A percentile compares a stretch with the other conserved stretches of the same genome.
phyloP scores from a whole-genome alignment of 1,140 invertebrate species.

The Helicorthomorpha holstii region DNA sequence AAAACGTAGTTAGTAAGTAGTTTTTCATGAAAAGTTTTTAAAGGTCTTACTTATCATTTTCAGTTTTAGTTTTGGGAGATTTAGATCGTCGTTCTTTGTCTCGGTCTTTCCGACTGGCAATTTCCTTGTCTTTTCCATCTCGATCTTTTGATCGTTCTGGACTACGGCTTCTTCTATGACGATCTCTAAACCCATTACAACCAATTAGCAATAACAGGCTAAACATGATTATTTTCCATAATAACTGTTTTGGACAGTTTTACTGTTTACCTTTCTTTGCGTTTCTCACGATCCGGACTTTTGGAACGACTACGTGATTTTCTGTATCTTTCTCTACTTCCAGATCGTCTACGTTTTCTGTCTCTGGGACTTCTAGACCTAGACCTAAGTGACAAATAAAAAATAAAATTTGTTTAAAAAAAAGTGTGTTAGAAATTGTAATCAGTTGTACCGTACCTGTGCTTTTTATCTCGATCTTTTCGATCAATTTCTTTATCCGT shows the following conservation, averaged over 20 bases:
- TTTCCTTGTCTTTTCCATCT: slow-evolving; percentile 28
- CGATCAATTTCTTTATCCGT: background rate
- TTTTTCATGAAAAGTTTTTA: too few relatives aligned
- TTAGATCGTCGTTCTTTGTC: slow-evolving; percentile 1
- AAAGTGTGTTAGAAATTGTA: background rate
- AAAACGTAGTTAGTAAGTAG: too few relatives aligned
- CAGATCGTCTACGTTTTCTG: slow-evolving; percentile 3
- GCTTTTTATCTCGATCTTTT: slow-evolving; percentile 3
- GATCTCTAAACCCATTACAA: slow-evolving; percentile 17
- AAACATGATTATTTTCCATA: background rate
- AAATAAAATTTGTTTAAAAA: background rate
- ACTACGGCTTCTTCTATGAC: slow-evolving; percentile 15
- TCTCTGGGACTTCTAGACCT: slow-evolving; percentile 9
- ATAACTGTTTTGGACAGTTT: background rate
- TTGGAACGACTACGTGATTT: background rate
- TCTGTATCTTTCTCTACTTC: slow-evolving; percentile 8
- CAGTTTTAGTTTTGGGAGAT: background rate
- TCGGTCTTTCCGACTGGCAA: slow-evolving; percentile 18
- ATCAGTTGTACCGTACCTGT: background rate
- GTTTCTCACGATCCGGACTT: slow-evolving; percentile 13
- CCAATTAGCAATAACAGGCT: background rate
- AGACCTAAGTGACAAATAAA: background rate
- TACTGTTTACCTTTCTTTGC: slow-evolving; percentile 18
- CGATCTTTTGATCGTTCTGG: slow-evolving; percentile 26
- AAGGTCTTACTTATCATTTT: background rate